Conservation (phyloP, 2,888 invertebrate genomes). For the Rotaria macrura region DNA sequence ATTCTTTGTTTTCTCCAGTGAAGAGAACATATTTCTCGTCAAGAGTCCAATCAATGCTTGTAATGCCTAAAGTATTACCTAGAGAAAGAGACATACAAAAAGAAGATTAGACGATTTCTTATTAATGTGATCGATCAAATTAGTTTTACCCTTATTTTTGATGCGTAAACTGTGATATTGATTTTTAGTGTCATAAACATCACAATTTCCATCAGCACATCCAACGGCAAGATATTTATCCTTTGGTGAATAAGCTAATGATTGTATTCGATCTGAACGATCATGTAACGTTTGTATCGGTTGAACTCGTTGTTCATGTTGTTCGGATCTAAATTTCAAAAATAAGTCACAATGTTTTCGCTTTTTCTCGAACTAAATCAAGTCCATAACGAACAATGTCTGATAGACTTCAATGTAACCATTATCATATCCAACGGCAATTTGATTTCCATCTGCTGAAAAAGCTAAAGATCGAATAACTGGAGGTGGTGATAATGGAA, state of each 20-base stretch:
- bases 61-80: constrained; percentile 47
- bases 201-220: constrained; percentile 43
- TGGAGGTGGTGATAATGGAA: not conserved
- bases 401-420: constrained; percentile 43
- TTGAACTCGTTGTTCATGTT: not conserved
- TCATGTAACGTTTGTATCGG: not conserved
- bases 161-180: not conserved
- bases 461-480: constrained; percentile 44
- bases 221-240: constrained; percentile 50
- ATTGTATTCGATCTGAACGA: not conserved
- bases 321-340: not conserved
- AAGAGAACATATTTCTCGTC: constrained; percentile 49
- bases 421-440: constrained; percentile 47
- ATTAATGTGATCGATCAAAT: too few species aligned
- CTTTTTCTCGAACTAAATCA: not conserved
- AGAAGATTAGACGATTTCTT: too few species aligned
- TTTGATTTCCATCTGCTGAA: constrained; percentile 44
- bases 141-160: not conserved
- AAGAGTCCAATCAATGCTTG: constrained; percentile 52
- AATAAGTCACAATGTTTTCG: not conserved
- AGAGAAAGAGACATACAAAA: not conserved
- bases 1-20: constrained; percentile 49
- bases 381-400: not conserved
- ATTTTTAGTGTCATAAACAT: not conserved
- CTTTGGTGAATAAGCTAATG: constrained; percentile 46